Evolutionary conservation across 2,888 invertebrate genomes (phyloP).

Genomic region (Charanyca ferruginea): DNA sequence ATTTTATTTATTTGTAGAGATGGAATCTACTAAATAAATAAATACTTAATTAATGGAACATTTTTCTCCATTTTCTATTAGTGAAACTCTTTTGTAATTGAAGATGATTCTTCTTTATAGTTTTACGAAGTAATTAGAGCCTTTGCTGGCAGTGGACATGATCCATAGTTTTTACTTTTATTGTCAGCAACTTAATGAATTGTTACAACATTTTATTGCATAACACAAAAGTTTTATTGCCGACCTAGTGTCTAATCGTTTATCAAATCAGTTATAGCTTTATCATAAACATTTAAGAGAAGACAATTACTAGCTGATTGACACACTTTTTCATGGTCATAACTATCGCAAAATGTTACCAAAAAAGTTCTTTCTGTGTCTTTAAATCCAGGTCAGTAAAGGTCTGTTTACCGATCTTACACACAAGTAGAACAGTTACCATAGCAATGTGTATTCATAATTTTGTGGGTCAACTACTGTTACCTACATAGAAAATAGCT

Average conservation of each 20-base stretch:
- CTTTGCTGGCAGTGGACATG: slow-evolving; percentile 3
- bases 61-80: not conserved
- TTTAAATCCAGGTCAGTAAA: not conserved
- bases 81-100: not conserved
- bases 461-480: slow-evolving; percentile 46
- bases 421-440: not conserved
- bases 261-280: slow-evolving; percentile 7
- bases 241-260: slow-evolving; percentile 22
- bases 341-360: not conserved
- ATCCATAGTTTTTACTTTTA: slow-evolving; percentile 38
- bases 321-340: slow-evolving; percentile 18
- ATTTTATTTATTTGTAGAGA: too few relatives aligned
- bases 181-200: slow-evolving; percentile 19
- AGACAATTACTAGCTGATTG: slow-evolving; percentile 20
- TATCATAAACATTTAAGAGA: not conserved
- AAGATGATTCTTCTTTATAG: not conserved
- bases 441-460: slow-evolving; percentile 30
- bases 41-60: too few relatives aligned
- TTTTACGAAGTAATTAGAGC: not conserved
- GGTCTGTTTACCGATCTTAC: not conserved
- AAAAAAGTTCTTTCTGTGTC: not conserved
- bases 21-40: too few relatives aligned
- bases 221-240: slow-evolving; percentile 21
- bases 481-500: slow-evolving; percentile 29
- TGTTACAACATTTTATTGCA: slow-evolving; percentile 39